These are phyloP conservation scores for Ophiothrix spiculata DNA, from an alignment of 35 echinoderm and acorn worm species.

Conservation along the genomic window DNA sequence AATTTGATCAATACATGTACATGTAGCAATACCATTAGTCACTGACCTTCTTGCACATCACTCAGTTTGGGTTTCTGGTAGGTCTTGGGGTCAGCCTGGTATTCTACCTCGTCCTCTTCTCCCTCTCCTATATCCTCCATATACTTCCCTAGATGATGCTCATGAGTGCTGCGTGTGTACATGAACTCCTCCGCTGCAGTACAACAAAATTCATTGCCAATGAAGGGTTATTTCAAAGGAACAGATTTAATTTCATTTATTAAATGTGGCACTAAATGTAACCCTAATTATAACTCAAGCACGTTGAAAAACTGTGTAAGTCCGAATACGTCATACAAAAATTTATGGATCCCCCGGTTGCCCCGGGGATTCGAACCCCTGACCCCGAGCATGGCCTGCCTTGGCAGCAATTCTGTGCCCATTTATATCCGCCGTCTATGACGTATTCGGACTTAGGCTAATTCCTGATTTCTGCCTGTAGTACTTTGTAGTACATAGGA, in stretches of 20 bases:
- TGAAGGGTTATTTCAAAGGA: neutral
- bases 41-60: conserved; percentile 86
- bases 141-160: conserved; percentile 57
- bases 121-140: conserved; percentile 80
- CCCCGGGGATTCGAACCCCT: too few relatives aligned
- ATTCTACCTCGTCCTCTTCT: conserved; percentile 48
- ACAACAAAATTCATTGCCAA: neutral
- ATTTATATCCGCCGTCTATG: too few relatives aligned
- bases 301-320: too few relatives aligned
- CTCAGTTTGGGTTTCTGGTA: conserved; percentile 72
- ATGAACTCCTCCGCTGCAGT: conserved; percentile 85
- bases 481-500: too few relatives aligned
- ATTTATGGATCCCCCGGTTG: too few relatives aligned
- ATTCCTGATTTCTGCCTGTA: too few relatives aligned
- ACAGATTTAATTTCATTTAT: neutral
- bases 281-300: too few relatives aligned
- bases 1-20: too few relatives aligned
- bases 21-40: neutral
- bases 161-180: conserved; percentile 56
- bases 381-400: too few relatives aligned
- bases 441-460: too few relatives aligned
- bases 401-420: too few relatives aligned
- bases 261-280: neutral
- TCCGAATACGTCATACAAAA: too few relatives aligned
- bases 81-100: conserved; percentile 48